These are phyloP conservation scores for Synanthedon andrenaeformis DNA, from an alignment of 2,888 invertebrate genomes.

Conservation along the genomic window DNA sequence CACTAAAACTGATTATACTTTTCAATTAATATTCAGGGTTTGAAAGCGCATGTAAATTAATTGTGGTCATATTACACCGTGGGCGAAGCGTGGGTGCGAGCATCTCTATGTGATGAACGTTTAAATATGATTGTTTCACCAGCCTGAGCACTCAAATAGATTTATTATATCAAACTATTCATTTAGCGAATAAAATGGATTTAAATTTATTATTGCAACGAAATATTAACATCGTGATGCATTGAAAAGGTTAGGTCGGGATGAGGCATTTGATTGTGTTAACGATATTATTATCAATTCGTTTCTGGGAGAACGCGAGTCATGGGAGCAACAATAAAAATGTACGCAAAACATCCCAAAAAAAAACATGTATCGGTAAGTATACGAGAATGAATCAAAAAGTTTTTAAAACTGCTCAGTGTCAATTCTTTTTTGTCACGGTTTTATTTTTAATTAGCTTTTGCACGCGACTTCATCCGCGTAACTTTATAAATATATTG, in stretches of 20 bases:
- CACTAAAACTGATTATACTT: no score
- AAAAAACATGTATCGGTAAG: no score
- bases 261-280: constrained; percentile 2
- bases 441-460: no score
- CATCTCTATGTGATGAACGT: constrained; percentile 49
- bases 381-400: no score
- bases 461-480: no score
- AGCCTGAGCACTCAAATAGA: constrained; percentile 30
- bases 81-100: constrained; percentile 54
- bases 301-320: background rate
- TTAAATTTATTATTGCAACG: constrained; percentile 24
- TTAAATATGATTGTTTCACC: constrained; percentile 49
- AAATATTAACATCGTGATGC: constrained; percentile 26
- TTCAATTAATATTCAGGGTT: no score
- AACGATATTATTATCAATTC: background rate
- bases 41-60: background rate
- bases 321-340: no score
- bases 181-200: constrained; percentile 25
- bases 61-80: constrained; percentile 14
- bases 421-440: no score
- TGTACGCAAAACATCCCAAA: no score
- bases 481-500: no score
- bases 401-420: no score
- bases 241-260: constrained; percentile 12
- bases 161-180: constrained; percentile 30